Percentiles rank a stretch among this genome's conserved stretches.
These are phyloP conservation scores for Salvelinus fontinalis DNA, from an alignment of 2,113 vertebrate genomes.

Conservation along the genomic window DNA sequence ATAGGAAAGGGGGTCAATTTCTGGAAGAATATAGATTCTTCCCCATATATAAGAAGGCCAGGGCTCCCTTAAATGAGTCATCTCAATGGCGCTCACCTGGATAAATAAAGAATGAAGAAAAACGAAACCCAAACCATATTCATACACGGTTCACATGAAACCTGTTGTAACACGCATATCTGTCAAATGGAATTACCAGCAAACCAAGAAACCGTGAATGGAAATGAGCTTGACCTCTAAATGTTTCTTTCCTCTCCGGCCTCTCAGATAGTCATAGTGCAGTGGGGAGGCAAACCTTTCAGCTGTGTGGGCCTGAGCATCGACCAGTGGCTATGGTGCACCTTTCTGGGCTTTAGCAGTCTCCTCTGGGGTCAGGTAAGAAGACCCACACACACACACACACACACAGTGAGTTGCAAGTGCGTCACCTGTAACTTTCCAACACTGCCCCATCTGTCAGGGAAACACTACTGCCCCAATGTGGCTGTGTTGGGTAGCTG, in stretches of 20 bases:
- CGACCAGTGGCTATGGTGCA: slow-evolving; percentile 98
- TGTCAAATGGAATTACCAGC: neutral
- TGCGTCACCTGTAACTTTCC: slow-evolving; percentile 1
- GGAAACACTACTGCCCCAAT: slow-evolving; percentile 60
- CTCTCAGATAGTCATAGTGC: slow-evolving; percentile 90
- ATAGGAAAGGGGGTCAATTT: too few relatives aligned
- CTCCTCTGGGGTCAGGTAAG: slow-evolving; percentile 98
- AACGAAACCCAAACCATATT: too few relatives aligned
- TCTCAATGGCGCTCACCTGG: too few relatives aligned
- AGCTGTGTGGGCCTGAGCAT: slow-evolving; percentile 89
- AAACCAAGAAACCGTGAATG: neutral
- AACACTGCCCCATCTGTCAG: neutral
- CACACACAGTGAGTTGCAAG: neutral
- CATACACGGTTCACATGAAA: too few relatives aligned
- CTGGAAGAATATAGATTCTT: too few relatives aligned
- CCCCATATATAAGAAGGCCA: too few relatives aligned
- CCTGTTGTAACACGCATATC: too few relatives aligned
- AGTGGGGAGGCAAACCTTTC: slow-evolving; percentile 97
- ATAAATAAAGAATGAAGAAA: too few relatives aligned
- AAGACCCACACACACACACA: neutral
- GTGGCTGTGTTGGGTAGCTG: slow-evolving; percentile 45
- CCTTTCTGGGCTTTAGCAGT: slow-evolving; percentile 94
- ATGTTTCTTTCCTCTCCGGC: neutral
- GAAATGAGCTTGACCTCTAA: neutral
- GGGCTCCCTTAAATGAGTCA: too few relatives aligned